A percentile compares a stretch with the other conserved stretches of the same genome.
phyloP scores from a whole-genome alignment of 1,140 invertebrate species.

The Bombus difficillimus region DNA sequence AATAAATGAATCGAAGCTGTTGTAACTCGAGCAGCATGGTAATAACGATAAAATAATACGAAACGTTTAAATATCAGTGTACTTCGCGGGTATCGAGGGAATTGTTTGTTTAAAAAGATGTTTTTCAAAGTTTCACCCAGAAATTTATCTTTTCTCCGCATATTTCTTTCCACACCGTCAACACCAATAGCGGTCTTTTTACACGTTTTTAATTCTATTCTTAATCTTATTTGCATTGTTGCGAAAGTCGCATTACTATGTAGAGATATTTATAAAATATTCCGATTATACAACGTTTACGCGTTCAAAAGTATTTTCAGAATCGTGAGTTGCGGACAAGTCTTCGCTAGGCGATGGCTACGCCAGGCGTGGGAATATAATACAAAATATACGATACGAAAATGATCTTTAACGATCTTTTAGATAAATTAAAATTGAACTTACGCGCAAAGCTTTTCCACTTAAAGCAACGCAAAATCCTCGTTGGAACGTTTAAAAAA shows the following conservation, averaged over 20 bases:
- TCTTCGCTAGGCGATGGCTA: too few relatives aligned
- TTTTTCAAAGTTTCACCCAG: not conserved
- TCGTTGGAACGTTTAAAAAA: too few relatives aligned
- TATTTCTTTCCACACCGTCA: not conserved
- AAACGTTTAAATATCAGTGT: not conserved
- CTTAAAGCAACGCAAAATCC: too few relatives aligned
- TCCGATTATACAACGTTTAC: not conserved
- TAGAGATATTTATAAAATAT: not conserved
- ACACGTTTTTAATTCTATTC: not conserved
- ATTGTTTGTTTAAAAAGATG: not conserved
- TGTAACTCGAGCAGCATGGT: not conserved
- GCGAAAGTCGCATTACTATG: not conserved
- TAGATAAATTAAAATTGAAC: not conserved
- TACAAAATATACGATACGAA: not conserved
- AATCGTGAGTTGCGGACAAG: not conserved
- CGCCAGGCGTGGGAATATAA: not conserved
- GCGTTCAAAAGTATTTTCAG: not conserved
- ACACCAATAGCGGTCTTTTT: too few relatives aligned
- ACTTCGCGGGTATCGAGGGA: not conserved
- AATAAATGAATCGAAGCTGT: constrained; percentile 23
- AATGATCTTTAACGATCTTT: not conserved
- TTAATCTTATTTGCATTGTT: not conserved
- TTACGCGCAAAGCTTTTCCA: too few relatives aligned
- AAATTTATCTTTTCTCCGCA: not conserved
- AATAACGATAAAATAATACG: constrained; percentile 22